phyloP scores from a whole-genome alignment of 2,113 vertebrate genomes.

The Solea senegalensis region DNA sequence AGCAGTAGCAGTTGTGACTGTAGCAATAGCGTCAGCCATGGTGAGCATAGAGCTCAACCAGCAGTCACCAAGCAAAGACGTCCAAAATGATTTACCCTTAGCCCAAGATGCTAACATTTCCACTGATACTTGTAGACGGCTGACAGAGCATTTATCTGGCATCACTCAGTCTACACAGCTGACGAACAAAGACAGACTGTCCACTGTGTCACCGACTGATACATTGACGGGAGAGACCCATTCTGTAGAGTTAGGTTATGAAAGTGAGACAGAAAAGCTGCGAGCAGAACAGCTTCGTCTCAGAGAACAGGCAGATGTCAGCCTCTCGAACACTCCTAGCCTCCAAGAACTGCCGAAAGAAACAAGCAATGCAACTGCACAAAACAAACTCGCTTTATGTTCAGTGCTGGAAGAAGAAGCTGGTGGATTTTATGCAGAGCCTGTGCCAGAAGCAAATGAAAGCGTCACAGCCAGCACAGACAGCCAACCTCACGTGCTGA shows the following conservation, averaged over 20 bases:
- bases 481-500: not conserved
- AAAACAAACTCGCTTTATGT: not conserved
- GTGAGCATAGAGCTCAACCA: slow-evolving; percentile 45
- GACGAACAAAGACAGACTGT: not conserved
- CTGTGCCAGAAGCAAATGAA: not conserved
- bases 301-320: not conserved
- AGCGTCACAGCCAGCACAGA: not conserved
- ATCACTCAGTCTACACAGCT: slow-evolving; percentile 2
- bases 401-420: not conserved
- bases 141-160: not conserved
- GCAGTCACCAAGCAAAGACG: slow-evolving; percentile 1
- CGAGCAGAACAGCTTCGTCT: not conserved
- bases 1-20: slow-evolving; percentile 52
- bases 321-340: not conserved
- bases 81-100: not conserved
- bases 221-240: not conserved
- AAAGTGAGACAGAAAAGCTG: not conserved
- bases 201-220: not conserved
- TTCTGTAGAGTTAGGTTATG: not conserved
- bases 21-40: slow-evolving; percentile 61
- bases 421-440: not conserved
- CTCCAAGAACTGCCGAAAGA: not conserved
- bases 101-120: not conserved
- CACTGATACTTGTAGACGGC: not conserved
- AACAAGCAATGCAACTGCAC: not conserved